Evolutionary conservation across 2,888 invertebrate species (phyloP), one percentile per base, ranked within the genome.

Genomic region (Lasioglossum oenotherae): DNA sequence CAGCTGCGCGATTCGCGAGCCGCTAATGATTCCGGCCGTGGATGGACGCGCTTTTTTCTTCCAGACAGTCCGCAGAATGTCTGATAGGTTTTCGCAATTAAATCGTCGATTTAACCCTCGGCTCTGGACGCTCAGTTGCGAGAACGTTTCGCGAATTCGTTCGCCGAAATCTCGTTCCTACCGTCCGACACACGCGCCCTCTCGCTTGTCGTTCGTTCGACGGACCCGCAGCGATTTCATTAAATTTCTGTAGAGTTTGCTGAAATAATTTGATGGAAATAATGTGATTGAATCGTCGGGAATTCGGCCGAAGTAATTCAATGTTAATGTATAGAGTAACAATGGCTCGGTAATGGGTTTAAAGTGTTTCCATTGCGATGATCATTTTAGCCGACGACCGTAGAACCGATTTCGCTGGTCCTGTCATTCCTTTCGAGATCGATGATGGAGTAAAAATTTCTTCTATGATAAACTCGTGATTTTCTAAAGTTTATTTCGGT

Each of bases 41-140:
- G 31, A 64, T 64, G 64, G 64, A 27, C 31, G 31, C 31, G 64
- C 2, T 64, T 64, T 64, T 64, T 64, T 16, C 53, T 2, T 10
- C 53, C 12, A 64, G 64, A 64, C 64, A 16, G 31, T 64, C 27
- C 64, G 16, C 10, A 3, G 64, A 64, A 64, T 64, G 31, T 64
- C 31, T 64, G 64, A 64, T 64, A 69, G 35, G 38, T 69, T 69
- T 69, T 69, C 38, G 64, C 64, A 31, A 31, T 64, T 64, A 64
- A 64, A 64, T 31, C 64, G 31, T 31, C 64, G 64, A 64, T 64
- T 64, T 64, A 64, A 64, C 64, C 49, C 49, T 53, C 23, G 53
- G 23, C 53, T 23, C 6, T 23, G 53, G 53, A 1, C 53, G 53
- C 23, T 10, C 53, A 10, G 53, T n/a, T n/a, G 53, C 53, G n/a